Evolutionary conservation across 35 echinoderm and acorn worm genomes (phyloP).

Genomic region (Heliocidaris tuberculata): DNA sequence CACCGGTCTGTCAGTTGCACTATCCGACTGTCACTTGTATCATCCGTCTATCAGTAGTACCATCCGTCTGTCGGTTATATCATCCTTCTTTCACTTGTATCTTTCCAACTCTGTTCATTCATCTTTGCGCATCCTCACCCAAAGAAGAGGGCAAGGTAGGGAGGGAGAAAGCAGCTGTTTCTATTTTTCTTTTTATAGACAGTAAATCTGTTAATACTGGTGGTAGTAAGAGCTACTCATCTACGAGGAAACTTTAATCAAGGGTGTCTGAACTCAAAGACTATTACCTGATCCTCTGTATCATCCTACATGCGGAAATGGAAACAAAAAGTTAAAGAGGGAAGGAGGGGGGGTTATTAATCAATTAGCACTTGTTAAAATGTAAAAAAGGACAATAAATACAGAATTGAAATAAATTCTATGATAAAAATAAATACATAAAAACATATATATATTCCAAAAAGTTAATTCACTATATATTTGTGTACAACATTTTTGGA

Average conservation of each 20-base stretch:
- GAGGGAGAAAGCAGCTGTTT: neutral
- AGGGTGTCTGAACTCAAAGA: slow-evolving; percentile 17
- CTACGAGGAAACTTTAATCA: slow-evolving; percentile 1
- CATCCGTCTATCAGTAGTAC: neutral
- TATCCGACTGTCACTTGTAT: no score
- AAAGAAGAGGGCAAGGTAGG: neutral
- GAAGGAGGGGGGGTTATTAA: slow-evolving; percentile 45
- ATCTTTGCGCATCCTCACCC: neutral
- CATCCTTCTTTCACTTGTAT: no score
- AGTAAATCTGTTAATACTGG: slow-evolving; percentile 1
- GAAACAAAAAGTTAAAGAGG: slow-evolving; percentile 53
- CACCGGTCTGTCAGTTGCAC: neutral
- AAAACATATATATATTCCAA: neutral
- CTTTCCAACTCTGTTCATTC: neutral
- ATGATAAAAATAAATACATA: slow-evolving; percentile 17
- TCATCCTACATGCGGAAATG: slow-evolving; percentile 75
- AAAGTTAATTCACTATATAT: neutral
- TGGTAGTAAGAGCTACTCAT: slow-evolving; percentile 21
- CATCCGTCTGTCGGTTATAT: neutral
- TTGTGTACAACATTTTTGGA: neutral
- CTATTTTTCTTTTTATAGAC: neutral
- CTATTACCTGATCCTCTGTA: slow-evolving; percentile 70
- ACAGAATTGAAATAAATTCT: neutral
- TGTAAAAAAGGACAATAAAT: neutral
- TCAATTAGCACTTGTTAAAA: slow-evolving; percentile 22